These are phyloP conservation scores for Mythimna vitellina DNA, from an alignment of 2,888 invertebrate species.

Conservation along the genomic window DNA sequence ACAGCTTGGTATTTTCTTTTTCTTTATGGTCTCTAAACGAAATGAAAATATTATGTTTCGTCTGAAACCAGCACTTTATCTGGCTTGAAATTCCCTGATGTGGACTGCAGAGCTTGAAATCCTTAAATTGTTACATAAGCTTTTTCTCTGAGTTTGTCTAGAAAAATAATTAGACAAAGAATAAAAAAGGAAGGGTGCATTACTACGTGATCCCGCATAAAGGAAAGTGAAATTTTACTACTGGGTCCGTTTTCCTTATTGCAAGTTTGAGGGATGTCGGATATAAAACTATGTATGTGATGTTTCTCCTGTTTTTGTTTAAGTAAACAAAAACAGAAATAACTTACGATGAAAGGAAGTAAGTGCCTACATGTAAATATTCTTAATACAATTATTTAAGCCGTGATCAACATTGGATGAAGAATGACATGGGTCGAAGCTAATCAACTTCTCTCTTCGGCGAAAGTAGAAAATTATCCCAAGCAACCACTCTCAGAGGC, in stretches of 20 bases:
- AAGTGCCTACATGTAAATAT: too few relatives aligned
- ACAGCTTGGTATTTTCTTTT: conserved; percentile 30
- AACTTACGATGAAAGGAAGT: not conserved
- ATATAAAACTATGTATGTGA: conserved; percentile 25
- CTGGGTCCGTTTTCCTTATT: conserved; percentile 28
- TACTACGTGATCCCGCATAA: conserved; percentile 36
- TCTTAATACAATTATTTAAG: too few relatives aligned
- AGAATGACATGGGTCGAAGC: not conserved
- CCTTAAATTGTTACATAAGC: too few relatives aligned
- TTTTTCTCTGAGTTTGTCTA: conserved; percentile 5
- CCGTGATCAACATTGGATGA: not conserved
- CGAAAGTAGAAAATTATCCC: too few relatives aligned
- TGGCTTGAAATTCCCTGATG: conserved; percentile 19
- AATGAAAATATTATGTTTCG: conserved; percentile 52
- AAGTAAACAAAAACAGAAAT: conserved; percentile 18
- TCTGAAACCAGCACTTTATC: conserved; percentile 26
- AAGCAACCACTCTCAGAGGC: too few relatives aligned
- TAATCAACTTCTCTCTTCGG: too few relatives aligned
- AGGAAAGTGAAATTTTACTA: conserved; percentile 48
- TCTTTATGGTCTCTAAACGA: conserved; percentile 42
- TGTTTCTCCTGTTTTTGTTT: not conserved
- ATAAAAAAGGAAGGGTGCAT: conserved; percentile 29
- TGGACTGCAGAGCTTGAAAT: too few relatives aligned
- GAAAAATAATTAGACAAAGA: conserved; percentile 20
- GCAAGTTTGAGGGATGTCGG: conserved; percentile 14